Percentiles rank a stretch among this genome's conserved stretches.
These are phyloP conservation scores for Verasper variegatus DNA, from an alignment of 2,113 vertebrate species.

Conservation along the genomic window DNA sequence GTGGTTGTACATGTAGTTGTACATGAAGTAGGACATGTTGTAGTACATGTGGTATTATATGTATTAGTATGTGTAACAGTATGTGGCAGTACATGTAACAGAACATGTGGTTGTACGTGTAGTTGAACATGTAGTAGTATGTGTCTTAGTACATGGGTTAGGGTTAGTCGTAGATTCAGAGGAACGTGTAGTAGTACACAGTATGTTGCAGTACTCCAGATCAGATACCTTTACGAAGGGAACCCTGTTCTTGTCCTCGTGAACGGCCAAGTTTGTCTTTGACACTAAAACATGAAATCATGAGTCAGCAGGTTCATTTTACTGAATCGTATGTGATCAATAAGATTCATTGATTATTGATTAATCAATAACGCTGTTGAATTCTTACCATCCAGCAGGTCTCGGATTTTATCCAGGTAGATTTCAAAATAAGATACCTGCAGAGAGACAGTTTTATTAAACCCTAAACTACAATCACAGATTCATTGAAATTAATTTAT, in stretches of 20 bases:
- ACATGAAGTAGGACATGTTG: too few species aligned
- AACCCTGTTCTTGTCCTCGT: constrained; percentile 94
- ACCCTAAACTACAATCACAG: neutral
- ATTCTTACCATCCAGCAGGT: constrained; percentile 92
- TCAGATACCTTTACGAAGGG: constrained; percentile 91
- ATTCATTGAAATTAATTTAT: too few species aligned
- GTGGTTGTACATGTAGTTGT: too few species aligned
- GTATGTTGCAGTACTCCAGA: neutral
- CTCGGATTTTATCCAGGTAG: constrained; percentile 98
- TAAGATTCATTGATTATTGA: neutral
- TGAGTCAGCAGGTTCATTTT: neutral
- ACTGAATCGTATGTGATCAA: too few species aligned
- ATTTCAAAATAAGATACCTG: constrained; percentile 99
- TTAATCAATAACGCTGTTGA: neutral
- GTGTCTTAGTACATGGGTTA: too few species aligned
- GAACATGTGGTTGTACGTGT: too few species aligned
- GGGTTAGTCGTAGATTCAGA: too few species aligned
- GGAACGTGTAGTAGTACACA: neutral
- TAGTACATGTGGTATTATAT: too few species aligned
- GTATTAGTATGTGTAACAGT: too few species aligned
- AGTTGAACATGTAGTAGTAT: too few species aligned
- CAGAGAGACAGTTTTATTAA: constrained; percentile 42
- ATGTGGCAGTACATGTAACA: too few species aligned
- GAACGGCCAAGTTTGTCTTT: constrained; percentile 93
- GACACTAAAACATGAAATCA: constrained; percentile 82